A percentile compares a stretch with the other conserved stretches of the same genome.
phyloP scores from a whole-genome alignment of 2,888 invertebrate genomes.

The Zhengitettix transpicula region DNA sequence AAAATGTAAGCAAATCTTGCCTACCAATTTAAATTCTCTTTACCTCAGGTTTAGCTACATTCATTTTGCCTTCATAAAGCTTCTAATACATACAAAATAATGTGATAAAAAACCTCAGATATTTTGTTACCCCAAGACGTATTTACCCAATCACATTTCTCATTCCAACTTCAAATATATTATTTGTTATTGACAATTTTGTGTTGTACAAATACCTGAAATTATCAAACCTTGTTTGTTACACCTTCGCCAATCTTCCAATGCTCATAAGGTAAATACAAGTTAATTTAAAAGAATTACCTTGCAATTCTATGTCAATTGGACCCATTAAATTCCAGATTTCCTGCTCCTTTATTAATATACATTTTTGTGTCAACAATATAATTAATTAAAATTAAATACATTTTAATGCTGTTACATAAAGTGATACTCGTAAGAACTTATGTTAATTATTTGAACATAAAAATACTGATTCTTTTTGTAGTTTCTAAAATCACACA shows the following conservation, averaged over 20 bases:
- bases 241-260: background rate
- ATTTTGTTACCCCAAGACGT: background rate
- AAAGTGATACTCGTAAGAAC: no score
- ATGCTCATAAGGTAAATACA: background rate
- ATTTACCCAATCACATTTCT: background rate
- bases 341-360: no score
- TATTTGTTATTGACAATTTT: background rate
- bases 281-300: background rate
- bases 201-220: background rate
- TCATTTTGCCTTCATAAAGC: constrained; percentile 3
- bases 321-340: background rate
- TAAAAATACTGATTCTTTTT: no score
- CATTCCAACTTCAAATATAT: background rate
- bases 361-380: no score
- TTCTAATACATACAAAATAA: constrained; percentile 7
- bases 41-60: constrained; percentile 3
- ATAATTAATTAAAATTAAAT: no score
- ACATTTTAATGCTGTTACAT: no score
- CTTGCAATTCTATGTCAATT: background rate
- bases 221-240: background rate
- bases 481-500: background rate
- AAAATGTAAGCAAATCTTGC: constrained; percentile 11
- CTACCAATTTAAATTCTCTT: constrained; percentile 6
- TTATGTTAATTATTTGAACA: no score
- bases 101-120: background rate